Conservation (phyloP, 2,888 invertebrate genomes). For the Lysandra bellargus region DNA sequence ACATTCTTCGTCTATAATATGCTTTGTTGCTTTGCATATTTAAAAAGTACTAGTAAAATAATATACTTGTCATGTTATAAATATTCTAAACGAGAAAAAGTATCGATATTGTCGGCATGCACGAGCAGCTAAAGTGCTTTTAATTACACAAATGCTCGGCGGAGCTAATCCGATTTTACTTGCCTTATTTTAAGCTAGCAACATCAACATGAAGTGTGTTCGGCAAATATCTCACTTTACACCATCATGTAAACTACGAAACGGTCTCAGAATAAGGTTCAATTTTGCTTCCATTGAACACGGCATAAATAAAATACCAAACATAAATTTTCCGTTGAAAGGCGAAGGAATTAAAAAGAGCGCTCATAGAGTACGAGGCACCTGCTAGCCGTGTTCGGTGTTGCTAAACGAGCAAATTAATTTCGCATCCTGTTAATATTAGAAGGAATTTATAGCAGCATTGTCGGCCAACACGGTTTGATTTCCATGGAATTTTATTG, state of each 20-base stretch:
- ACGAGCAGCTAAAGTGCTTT: background rate
- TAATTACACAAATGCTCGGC: background rate
- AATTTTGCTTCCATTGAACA: constrained; percentile 6
- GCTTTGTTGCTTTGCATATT: background rate
- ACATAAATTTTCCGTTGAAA: constrained; percentile 6
- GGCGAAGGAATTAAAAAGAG: constrained; percentile 34
- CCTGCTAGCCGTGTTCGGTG: constrained; percentile 36
- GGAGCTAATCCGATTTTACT: background rate
- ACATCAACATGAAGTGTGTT: constrained; percentile 2
- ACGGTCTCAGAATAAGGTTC: background rate
- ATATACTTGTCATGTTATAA: background rate
- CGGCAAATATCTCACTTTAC: background rate
- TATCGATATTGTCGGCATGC: background rate
- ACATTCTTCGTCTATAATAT: background rate
- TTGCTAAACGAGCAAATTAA: constrained; percentile 40
- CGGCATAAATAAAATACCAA: constrained; percentile 12
- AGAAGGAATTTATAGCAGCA: constrained; percentile 12
- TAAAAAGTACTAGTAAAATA: background rate
- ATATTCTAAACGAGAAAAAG: background rate
- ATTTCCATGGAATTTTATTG: constrained; percentile 9
- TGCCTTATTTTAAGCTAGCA: background rate
- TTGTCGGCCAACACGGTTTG: background rate
- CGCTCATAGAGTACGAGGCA: constrained; percentile 34
- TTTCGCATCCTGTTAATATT: constrained; percentile 35
- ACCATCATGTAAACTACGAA: background rate